Conservation (phyloP, 1,140 invertebrate genomes). For the Papilio dardanus region DNA sequence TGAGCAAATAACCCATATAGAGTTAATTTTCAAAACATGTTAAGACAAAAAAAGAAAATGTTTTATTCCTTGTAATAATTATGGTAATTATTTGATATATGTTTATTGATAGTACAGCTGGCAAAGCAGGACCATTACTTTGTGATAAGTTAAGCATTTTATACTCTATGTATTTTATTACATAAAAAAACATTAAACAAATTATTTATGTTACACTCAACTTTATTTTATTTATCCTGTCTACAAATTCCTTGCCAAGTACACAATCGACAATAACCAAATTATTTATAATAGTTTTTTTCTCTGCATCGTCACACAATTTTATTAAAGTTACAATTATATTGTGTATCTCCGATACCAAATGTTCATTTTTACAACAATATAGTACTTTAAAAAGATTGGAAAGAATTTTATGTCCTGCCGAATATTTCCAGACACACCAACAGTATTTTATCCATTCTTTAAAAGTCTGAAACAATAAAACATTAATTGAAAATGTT, state of each 20-base stretch:
- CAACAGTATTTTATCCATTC: constrained; percentile 67
- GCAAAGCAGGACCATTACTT: background rate
- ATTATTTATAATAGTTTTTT: constrained; percentile 40
- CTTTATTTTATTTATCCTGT: constrained; percentile 43
- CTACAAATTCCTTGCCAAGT: constrained; percentile 27
- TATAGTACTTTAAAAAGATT: constrained; percentile 62
- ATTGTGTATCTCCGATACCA: constrained; percentile 47
- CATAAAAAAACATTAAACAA: constrained; percentile 14
- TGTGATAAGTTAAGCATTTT: background rate
- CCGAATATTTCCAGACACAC: constrained; percentile 63
- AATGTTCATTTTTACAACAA: constrained; percentile 48
- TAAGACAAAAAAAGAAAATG: no score
- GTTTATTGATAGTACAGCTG: background rate
- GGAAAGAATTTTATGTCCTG: constrained; percentile 59
- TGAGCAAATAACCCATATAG: constrained; percentile 42
- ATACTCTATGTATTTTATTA: background rate
- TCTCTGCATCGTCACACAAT: constrained; percentile 54
- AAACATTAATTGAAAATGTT: background rate
- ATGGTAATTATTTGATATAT: background rate
- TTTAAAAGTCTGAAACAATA: constrained; percentile 62
- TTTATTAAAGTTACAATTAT: constrained; percentile 57
- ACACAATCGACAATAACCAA: background rate
- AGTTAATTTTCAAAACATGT: background rate
- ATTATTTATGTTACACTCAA: constrained; percentile 33
- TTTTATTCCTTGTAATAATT: background rate